Percentiles rank a stretch among this genome's conserved stretches.
These are phyloP conservation scores for Okamejei kenojei DNA, from an alignment of 2,797 vertebrate species.

Conservation along the genomic window DNA sequence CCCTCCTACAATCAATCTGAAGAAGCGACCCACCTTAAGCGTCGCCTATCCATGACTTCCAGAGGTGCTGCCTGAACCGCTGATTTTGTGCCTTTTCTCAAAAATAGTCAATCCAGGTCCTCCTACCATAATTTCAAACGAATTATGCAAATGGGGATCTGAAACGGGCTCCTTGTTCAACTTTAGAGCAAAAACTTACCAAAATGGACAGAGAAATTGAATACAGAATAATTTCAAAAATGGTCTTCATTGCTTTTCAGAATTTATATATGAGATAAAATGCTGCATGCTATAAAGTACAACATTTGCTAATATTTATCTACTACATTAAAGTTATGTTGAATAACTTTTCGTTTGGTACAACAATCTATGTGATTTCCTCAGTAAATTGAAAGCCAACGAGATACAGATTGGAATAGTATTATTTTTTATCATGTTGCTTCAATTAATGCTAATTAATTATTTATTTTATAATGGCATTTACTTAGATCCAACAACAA, in stretches of 20 bases:
- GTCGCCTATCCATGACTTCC: too few relatives aligned
- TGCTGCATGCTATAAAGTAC: not conserved
- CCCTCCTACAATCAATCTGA: too few relatives aligned
- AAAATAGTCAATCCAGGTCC: not conserved
- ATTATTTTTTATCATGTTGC: not conserved
- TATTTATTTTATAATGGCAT: not conserved
- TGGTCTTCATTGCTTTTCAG: not conserved
- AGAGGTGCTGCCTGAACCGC: too few relatives aligned
- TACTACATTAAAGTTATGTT: not conserved
- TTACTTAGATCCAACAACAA: not conserved
- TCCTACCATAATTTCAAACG: too few relatives aligned
- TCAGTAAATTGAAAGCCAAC: not conserved
- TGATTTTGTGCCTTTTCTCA: too few relatives aligned
- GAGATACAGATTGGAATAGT: not conserved
- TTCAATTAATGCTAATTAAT: not conserved
- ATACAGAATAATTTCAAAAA: not conserved
- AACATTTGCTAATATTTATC: not conserved
- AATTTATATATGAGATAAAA: not conserved
- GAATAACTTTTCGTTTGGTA: not conserved
- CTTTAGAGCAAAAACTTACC: not conserved
- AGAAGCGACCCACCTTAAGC: too few relatives aligned
- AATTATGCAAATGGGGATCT: not conserved
- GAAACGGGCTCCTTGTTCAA: not conserved
- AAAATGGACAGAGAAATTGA: not conserved
- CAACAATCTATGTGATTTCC: too few relatives aligned